These are phyloP conservation scores for Chrysomallon squamiferum DNA, from an alignment of 1,140 invertebrate genomes.

Conservation along the genomic window DNA sequence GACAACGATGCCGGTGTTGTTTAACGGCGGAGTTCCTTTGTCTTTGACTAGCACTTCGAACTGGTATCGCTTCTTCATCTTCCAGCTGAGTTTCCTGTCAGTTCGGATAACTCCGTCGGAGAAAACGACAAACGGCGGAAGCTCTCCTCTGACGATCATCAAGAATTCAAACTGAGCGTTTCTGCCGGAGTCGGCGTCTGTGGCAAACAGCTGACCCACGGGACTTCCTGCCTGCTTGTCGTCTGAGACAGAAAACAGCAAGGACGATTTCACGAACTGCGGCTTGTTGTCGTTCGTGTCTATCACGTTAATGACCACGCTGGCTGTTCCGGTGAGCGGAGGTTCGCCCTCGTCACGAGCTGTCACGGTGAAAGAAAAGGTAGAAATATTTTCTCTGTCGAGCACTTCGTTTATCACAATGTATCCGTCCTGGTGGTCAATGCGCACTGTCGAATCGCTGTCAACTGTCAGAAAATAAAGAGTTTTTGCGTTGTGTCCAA, in stretches of 20 bases:
- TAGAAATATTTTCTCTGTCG: slow-evolving; percentile 89
- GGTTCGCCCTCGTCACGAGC: slow-evolving; percentile 89
- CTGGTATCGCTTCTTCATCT: slow-evolving; percentile 78
- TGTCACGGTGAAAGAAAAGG: slow-evolving; percentile 88
- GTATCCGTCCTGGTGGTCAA: slow-evolving; percentile 84
- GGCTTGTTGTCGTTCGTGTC: slow-evolving; percentile 95
- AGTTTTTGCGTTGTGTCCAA: slow-evolving; percentile 91
- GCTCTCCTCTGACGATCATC: slow-evolving; percentile 65
- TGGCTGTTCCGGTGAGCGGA: slow-evolving; percentile 80
- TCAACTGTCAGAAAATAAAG: slow-evolving; percentile 77
- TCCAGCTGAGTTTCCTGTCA: slow-evolving; percentile 77
- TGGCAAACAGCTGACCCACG: slow-evolving; percentile 81
- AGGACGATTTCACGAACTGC: slow-evolving; percentile 72
- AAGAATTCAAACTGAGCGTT: slow-evolving; percentile 75
- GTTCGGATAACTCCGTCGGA: slow-evolving; percentile 84
- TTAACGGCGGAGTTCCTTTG: slow-evolving; percentile 86
- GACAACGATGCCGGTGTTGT: slow-evolving; percentile 78
- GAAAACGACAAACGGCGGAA: slow-evolving; percentile 78
- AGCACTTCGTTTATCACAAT: slow-evolving; percentile 83
- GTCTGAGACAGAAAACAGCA: slow-evolving; percentile 41
- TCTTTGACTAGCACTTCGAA: slow-evolving; percentile 89
- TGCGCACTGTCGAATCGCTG: slow-evolving; percentile 87
- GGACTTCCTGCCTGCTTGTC: slow-evolving; percentile 72
- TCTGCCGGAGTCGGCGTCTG: slow-evolving; percentile 85
- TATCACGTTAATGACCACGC: slow-evolving; percentile 85